Evolutionary conservation across 64 coral and sea anemone species (phyloP), one percentile per base, ranked within the genome.

Genomic region (Astreopora myriophthalma): DNA sequence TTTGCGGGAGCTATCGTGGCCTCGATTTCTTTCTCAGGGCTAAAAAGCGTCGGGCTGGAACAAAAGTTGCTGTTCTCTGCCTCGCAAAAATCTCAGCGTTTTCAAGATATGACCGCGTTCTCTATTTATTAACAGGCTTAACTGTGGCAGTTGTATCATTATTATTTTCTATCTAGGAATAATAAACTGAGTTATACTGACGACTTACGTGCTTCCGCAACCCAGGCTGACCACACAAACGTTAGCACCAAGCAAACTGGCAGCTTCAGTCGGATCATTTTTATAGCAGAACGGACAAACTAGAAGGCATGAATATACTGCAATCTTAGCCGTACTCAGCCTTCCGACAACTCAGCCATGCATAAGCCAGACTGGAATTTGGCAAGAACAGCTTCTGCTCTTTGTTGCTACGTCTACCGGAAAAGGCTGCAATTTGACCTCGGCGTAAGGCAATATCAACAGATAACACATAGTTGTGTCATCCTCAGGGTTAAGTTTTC

Each of bases 131-230:
- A n/a, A n/a, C n/a, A n/a, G n/a, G n/a, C n/a, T n/a, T n/a, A n/a
- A n/a, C n/a, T n/a, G n/a, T n/a, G n/a, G 28, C 33, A 30, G 4
- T 1, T 33, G 29, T 24, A 24, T 4, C 20, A 64, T 26, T 0
- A 26, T 17, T 64, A 58, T 58, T 2, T 64, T 64, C 22, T 11
- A 24, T 5, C 17, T 46, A 17, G 6, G 24, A 2, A 58, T 2
- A 11, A 58, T n/a, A 20, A 2, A 66, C 63, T 5, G 6, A 4
- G 23, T 66, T 66, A 46, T 27, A 2, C 29, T 58, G 49, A 34
- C 19, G 1, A 80, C 76, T 80, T 80, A 80, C 76, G 76, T n/a
- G 49, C 76, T 9, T 80, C 49, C 13, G 9, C 38, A 60, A 34
- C 30, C 30, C 49, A 4, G 0, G 31, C 17, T n/a, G 49, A 29